These are phyloP conservation scores for Indicator maculatus DNA, from an alignment of 2,113 vertebrate species.

Conservation along the genomic window DNA sequence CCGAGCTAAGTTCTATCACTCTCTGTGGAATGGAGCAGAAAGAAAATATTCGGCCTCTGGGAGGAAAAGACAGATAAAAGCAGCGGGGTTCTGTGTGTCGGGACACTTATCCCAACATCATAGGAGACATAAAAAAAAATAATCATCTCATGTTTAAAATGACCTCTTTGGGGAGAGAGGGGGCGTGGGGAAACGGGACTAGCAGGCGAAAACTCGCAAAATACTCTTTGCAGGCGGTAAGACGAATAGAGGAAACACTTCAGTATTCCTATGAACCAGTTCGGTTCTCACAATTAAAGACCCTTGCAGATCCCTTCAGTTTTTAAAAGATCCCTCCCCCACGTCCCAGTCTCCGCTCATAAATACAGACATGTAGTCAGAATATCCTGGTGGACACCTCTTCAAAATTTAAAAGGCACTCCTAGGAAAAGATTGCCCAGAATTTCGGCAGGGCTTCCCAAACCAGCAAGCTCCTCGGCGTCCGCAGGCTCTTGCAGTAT, in stretches of 20 bases:
- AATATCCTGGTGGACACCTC: background rate
- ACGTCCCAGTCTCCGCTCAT: background rate
- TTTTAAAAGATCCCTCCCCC: background rate
- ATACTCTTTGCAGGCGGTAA: background rate
- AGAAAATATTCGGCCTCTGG: slow-evolving; percentile 54
- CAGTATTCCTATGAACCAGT: slow-evolving; percentile 7
- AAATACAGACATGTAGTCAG: slow-evolving; percentile 23
- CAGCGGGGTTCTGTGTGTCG: slow-evolving; percentile 34
- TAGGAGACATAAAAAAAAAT: slow-evolving; percentile 31
- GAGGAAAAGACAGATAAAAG: slow-evolving; percentile 48
- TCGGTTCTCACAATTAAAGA: slow-evolving; percentile 8
- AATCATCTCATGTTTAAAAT: slow-evolving; percentile 54
- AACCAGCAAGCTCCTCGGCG: background rate
- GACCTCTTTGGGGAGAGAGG: slow-evolving; percentile 25
- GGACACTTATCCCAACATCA: slow-evolving; percentile 23
- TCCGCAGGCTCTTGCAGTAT: background rate
- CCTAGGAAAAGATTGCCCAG: background rate
- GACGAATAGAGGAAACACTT: slow-evolving; percentile 9
- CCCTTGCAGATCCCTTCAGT: background rate
- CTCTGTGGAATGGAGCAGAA: background rate
- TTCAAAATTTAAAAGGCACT: slow-evolving; percentile 9
- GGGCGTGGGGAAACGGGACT: slow-evolving; percentile 1
- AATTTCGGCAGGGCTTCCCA: background rate
- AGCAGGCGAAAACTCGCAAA: slow-evolving; percentile 13
- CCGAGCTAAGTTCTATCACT: background rate